These are phyloP conservation scores for Neodiprion fabricii DNA, from an alignment of 1,140 invertebrate genomes.

Conservation along the genomic window DNA sequence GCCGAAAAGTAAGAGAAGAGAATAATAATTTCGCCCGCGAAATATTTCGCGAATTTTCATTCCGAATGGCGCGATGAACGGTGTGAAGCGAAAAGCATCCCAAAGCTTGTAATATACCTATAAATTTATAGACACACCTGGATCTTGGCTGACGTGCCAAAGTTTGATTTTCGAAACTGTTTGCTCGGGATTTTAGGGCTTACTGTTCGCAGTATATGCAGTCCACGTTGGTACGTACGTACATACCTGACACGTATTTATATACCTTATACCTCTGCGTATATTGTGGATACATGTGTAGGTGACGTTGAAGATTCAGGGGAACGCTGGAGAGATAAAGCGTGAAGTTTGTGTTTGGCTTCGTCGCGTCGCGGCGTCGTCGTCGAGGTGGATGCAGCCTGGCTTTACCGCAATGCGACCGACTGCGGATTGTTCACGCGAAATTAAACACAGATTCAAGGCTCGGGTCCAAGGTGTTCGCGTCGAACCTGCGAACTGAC, in stretches of 20 bases:
- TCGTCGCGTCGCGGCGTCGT: not conserved
- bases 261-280: too few species aligned
- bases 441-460: not conserved
- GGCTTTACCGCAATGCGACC: constrained; percentile 6
- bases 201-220: not conserved
- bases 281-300: too few species aligned
- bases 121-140: not conserved
- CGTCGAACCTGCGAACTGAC: not conserved
- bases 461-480: not conserved
- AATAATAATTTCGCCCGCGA: too few species aligned
- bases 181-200: too few species aligned
- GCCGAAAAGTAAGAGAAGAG: too few species aligned
- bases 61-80: too few species aligned
- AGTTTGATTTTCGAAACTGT: not conserved
- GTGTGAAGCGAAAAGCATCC: too few species aligned
- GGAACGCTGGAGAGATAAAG: not conserved
- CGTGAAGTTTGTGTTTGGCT: not conserved
- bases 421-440: not conserved
- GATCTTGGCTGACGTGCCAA: not conserved
- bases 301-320: not conserved
- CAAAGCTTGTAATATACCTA: too few species aligned
- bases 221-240: not conserved
- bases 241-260: too few species aligned
- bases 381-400: not conserved
- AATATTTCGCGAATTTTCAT: too few species aligned